Percentiles rank a stretch among this genome's conserved stretches.
Conservation (phyloP, 2,113 vertebrate genomes). For the Eupsittula cactorum region DNA sequence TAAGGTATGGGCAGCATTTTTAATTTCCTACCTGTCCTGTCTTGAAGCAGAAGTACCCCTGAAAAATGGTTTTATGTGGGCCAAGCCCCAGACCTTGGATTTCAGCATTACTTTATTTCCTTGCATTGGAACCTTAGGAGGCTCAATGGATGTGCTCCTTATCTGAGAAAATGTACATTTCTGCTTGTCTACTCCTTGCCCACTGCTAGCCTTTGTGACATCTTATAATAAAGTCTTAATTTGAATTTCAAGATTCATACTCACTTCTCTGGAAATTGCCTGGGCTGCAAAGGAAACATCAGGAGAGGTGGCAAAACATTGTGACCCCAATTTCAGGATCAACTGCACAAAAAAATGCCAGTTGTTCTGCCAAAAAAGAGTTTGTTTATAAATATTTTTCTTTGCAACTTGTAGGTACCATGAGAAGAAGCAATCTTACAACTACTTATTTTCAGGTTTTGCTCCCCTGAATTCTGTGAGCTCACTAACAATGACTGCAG, state of each 20-base stretch:
- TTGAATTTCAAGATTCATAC: background rate
- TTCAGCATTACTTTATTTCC: background rate
- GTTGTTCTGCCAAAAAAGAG: background rate
- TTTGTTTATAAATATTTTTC: background rate
- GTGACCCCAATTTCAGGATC: rapidly evolving
- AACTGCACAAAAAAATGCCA: background rate
- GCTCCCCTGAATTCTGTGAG: background rate
- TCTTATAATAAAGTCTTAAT: background rate
- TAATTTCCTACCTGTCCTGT: background rate
- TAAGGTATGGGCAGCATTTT: background rate
- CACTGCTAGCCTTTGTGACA: background rate
- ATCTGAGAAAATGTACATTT: background rate
- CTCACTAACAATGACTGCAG: background rate
- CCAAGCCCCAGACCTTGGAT: background rate
- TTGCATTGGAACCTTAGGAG: background rate
- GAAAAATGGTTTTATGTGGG: background rate
- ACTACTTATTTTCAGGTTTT: background rate
- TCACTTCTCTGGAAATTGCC: background rate
- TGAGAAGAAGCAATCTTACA: background rate
- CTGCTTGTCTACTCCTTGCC: background rate
- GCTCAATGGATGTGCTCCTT: background rate
- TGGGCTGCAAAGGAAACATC: background rate
- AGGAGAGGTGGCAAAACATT: background rate
- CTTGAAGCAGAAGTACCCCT: background rate
- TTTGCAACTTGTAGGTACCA: background rate